phyloP scores from a whole-genome alignment of 1,140 invertebrate genomes.

The Anthonomus grandis region DNA sequence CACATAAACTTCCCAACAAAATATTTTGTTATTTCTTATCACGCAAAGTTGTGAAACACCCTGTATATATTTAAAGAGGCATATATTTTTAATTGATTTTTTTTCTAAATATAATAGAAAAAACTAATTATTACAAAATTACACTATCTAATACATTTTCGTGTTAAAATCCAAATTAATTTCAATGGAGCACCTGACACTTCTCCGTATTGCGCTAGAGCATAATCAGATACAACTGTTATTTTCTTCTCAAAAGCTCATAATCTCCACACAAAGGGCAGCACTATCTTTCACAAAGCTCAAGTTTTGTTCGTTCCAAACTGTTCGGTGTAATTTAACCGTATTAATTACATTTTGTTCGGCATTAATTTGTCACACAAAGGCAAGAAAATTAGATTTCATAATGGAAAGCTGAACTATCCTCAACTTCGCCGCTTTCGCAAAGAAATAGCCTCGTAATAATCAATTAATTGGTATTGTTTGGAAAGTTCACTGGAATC shows the following conservation, averaged over 20 bases:
- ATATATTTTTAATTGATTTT: too few relatives aligned
- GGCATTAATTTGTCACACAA: conserved; percentile 14
- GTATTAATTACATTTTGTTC: conserved; percentile 8
- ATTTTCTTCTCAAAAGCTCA: background rate
- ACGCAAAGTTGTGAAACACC: too few relatives aligned
- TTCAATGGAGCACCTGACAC: background rate
- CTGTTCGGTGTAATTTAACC: conserved; percentile 1
- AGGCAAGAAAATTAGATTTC: conserved; percentile 12
- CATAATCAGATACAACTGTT: background rate
- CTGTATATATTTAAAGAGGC: too few relatives aligned
- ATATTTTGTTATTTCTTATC: too few relatives aligned
- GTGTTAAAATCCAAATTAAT: background rate
- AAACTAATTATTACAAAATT: too few relatives aligned
- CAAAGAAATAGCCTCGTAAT: conserved; percentile 12
- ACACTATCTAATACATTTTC: conserved; percentile 11
- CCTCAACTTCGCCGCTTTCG: conserved; percentile 5
- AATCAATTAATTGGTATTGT: conserved; percentile 14
- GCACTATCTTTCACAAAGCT: background rate
- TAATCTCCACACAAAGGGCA: background rate
- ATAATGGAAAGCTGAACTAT: conserved; percentile 8
- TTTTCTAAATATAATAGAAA: too few relatives aligned
- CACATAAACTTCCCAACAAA: too few relatives aligned
- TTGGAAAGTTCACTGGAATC: conserved; percentile 2
- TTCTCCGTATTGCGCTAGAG: background rate
- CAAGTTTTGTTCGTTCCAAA: conserved; percentile 3